Base-by-base conservation (phyloP, 2,113 vertebrate species). In the Symphodus melops region DNA sequence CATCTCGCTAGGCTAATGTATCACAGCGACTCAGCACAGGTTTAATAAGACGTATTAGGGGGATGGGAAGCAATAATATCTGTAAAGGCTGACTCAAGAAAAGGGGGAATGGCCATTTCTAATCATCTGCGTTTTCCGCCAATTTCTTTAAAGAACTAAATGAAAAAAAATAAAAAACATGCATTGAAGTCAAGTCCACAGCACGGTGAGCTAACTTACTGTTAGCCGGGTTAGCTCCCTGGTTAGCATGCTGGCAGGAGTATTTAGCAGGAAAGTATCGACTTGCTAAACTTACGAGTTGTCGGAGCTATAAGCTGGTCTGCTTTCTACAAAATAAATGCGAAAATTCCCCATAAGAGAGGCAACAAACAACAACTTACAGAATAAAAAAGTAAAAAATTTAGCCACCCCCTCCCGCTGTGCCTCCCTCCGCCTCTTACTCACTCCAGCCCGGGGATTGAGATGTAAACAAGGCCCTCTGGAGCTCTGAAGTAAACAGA, bases 381-480 rank as follows among this genome's bases (percentile, higher is more conserved):
- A 21, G 51, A n/a, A 58, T 4, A 28, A 36, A 41, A 1, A 36
- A 59, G 49, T 37, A 54, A 8, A 8, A 25, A 19, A 17, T 14
- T 77, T 56, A 84, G 36, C 66, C 33, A 36, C n/a, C 68, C 70
- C 65, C 28, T 60, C 68, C 71, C 66, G 75, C 73, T 77, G 72
- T 55, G 74, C 79, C 75, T 36, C 75, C 79, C 75, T 36, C 75
- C 63, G 79, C 80, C 77, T 90, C 88, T 74, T 68, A 68, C 53
- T 14, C 82, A 94, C 90, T 92, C 75, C 70, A 94, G 80, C 33
- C 84, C 94, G 92, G 68, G 94, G 94, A 93, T 85, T 73, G 74
- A 77, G 81, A 94, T 94, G 94, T 95, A 95, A 95, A 95, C 94
- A 95, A 94, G 94, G 94, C 94, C 94, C 56, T 66, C 53, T 49